phyloP scores from a whole-genome alignment of 2,888 invertebrate species.

The Hypena proboscidalis region DNA sequence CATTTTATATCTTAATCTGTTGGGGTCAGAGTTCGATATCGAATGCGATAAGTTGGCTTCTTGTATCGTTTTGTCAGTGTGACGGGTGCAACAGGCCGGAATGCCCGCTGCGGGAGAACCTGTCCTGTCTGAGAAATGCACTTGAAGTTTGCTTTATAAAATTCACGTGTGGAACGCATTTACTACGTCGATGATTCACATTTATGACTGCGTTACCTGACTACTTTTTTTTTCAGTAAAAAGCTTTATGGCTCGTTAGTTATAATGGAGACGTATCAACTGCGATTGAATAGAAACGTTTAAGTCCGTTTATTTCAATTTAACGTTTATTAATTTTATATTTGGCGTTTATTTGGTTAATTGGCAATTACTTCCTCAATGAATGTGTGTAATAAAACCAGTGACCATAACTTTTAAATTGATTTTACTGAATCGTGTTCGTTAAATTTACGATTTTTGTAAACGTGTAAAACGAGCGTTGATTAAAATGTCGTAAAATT shows the following conservation, averaged over 20 bases:
- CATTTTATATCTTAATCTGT: slow-evolving; percentile 62
- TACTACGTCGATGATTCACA: slow-evolving; percentile 48
- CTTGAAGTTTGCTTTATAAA: slow-evolving; percentile 71
- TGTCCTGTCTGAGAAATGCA: slow-evolving; percentile 71
- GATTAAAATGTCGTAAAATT: slow-evolving; percentile 1
- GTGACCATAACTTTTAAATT: neutral
- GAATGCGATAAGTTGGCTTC: slow-evolving; percentile 24
- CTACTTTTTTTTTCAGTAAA: slow-evolving; percentile 15
- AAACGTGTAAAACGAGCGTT: slow-evolving; percentile 2
- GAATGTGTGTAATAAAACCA: slow-evolving; percentile 7
- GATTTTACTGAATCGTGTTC: too few species aligned
- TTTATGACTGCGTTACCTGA: slow-evolving; percentile 47
- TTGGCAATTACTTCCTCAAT: slow-evolving; percentile 25
- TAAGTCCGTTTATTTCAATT: slow-evolving; percentile 10
- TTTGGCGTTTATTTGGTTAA: slow-evolving; percentile 14
- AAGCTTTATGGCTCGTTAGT: slow-evolving; percentile 29
- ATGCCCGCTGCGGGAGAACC: slow-evolving; percentile 77
- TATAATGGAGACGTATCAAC: slow-evolving; percentile 17
- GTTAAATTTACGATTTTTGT: neutral
- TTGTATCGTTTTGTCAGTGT: slow-evolving; percentile 45
- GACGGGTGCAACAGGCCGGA: slow-evolving; percentile 63
- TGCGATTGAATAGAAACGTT: slow-evolving; percentile 14
- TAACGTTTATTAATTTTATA: slow-evolving; percentile 1
- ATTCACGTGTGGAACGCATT: slow-evolving; percentile 66
- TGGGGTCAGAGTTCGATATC: slow-evolving; percentile 52